A percentile compares a stretch with the other conserved stretches of the same genome.
phyloP scores from a whole-genome alignment of 2,113 vertebrate genomes.

The Crypturellus undulatus region DNA sequence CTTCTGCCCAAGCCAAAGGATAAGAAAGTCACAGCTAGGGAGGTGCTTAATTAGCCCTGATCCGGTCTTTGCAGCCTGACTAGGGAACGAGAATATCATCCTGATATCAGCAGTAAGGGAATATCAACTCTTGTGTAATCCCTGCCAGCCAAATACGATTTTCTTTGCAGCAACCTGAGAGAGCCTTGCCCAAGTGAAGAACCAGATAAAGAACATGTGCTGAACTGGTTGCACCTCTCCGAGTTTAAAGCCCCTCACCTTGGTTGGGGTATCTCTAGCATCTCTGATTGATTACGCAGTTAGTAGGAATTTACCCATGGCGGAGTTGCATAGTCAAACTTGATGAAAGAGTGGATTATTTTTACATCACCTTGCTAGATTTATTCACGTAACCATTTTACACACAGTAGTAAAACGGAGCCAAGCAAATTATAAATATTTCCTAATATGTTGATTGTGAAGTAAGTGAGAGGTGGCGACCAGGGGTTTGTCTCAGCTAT shows the following conservation, averaged over 20 bases:
- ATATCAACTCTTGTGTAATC: not conserved
- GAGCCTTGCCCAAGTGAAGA: not conserved
- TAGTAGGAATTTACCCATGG: not conserved
- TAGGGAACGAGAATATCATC: not conserved
- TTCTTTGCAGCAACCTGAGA: not conserved
- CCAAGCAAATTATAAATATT: not conserved
- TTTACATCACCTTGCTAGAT: not conserved
- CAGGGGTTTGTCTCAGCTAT: not conserved
- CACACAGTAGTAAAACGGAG: not conserved
- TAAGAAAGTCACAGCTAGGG: not conserved
- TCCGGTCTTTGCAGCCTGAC: not conserved
- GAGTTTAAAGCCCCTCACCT: not conserved
- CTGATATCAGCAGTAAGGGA: not conserved
- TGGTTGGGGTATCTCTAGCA: not conserved
- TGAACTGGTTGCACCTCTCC: not conserved
- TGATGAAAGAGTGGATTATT: not conserved
- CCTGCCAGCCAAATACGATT: not conserved
- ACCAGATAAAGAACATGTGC: not conserved
- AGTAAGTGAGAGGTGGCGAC: not conserved
- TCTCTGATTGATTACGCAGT: not conserved
- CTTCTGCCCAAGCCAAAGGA: not conserved
- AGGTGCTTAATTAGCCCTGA: not conserved
- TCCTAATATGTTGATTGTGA: not conserved
- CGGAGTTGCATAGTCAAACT: not conserved
- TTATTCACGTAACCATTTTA: not conserved